Evolutionary conservation across 2,888 invertebrate species (phyloP).

Genomic region (Dasysyrphus albostriatus): DNA sequence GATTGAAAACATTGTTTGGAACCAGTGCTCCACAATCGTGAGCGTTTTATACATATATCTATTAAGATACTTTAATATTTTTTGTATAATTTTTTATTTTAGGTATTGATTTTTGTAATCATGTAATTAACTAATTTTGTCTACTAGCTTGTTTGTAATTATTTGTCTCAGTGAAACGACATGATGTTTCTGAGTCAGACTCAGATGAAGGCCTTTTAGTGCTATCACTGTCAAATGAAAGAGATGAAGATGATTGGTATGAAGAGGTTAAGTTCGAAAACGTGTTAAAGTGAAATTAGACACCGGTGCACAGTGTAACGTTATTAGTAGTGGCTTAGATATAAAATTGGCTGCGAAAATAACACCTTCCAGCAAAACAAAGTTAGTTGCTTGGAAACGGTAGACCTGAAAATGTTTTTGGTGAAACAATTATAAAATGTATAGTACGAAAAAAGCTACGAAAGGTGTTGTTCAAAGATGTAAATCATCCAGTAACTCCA

Average conservation of each 20-base stretch:
- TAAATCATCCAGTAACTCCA: slow-evolving; percentile 23
- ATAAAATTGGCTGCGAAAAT: slow-evolving; percentile 29
- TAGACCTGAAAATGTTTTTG: slow-evolving; percentile 35
- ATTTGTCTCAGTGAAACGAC: background rate
- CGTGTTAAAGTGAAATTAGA: slow-evolving; percentile 30
- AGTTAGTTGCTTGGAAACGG: slow-evolving; percentile 30
- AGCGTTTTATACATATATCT: no score
- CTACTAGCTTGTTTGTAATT: no score
- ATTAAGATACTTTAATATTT: no score
- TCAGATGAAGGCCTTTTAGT: slow-evolving; percentile 38
- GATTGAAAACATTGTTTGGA: no score
- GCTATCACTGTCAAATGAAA: slow-evolving; percentile 14
- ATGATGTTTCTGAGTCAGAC: slow-evolving; percentile 20
- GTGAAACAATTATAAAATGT: slow-evolving; percentile 28
- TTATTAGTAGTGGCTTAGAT: slow-evolving; percentile 40
- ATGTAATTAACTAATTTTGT: no score
- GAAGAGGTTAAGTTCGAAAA: slow-evolving; percentile 15
- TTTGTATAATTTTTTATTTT: no score
- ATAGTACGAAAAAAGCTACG: slow-evolving; percentile 22
- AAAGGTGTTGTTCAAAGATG: slow-evolving; percentile 42
- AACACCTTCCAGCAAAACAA: slow-evolving; percentile 35
- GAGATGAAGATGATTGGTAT: slow-evolving; percentile 23
- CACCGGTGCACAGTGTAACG: slow-evolving; percentile 42
- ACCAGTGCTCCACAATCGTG: no score
- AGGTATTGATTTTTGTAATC: no score